These are phyloP conservation scores for Ditula angustiorana DNA, from an alignment of 2,888 invertebrate genomes.

Conservation along the genomic window DNA sequence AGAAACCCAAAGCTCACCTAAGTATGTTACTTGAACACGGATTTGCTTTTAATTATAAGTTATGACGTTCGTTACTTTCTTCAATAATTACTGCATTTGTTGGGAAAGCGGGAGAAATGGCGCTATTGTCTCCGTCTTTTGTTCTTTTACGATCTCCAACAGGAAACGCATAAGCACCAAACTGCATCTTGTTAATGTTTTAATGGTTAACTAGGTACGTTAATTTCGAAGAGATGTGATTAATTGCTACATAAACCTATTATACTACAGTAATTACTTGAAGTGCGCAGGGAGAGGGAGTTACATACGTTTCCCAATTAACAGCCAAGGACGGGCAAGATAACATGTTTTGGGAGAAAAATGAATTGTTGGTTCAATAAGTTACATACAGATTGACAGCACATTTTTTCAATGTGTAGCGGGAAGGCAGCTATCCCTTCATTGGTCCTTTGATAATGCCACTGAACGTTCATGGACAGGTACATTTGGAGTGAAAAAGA, in stretches of 20 bases:
- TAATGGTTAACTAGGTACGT: not conserved
- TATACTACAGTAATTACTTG: no score
- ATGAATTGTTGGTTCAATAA: no score
- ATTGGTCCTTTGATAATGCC: no score
- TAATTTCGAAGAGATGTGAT: not conserved
- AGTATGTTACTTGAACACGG: not conserved
- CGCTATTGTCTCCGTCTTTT: conserved; percentile 22
- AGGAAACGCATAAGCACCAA: not conserved
- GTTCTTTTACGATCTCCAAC: conserved; percentile 2
- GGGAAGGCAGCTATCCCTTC: no score
- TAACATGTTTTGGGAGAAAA: no score
- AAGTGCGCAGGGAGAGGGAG: no score
- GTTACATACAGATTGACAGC: no score
- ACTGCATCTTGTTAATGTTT: not conserved
- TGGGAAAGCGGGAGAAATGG: conserved; percentile 24
- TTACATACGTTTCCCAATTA: no score
- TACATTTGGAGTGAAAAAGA: no score
- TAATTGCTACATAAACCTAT: not conserved
- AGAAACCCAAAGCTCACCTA: conserved; percentile 2
- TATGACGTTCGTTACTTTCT: conserved; percentile 32
- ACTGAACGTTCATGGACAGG: no score
- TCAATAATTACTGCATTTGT: conserved; percentile 23
- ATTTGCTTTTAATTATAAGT: conserved; percentile 28
- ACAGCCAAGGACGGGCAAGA: no score
- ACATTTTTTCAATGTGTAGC: no score